These are phyloP conservation scores for Cephus spinipes DNA, from an alignment of 2,888 invertebrate genomes.

Conservation along the genomic window DNA sequence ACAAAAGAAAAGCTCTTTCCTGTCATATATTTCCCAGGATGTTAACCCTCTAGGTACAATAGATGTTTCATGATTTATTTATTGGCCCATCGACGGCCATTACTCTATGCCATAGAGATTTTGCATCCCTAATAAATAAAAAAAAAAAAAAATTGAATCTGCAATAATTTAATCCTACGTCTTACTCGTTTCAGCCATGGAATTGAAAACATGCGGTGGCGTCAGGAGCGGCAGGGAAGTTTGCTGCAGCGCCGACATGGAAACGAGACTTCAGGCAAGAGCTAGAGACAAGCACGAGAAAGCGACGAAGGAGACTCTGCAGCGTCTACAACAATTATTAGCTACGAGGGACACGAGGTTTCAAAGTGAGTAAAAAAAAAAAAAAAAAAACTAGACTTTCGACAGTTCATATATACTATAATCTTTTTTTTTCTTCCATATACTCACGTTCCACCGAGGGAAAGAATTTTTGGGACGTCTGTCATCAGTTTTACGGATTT, in stretches of 20 bases:
- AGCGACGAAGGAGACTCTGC: conserved; percentile 80
- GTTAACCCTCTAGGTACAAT: too few relatives aligned
- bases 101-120: too few relatives aligned
- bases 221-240: conserved; percentile 63
- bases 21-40: too few relatives aligned
- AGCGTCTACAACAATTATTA: conserved; percentile 80
- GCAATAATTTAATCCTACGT: neutral
- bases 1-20: too few relatives aligned
- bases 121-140: too few relatives aligned
- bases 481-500: neutral
- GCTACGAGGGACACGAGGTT: conserved; percentile 84
- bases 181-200: conserved; percentile 52
- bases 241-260: conserved; percentile 78
- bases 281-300: conserved; percentile 81
- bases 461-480: neutral
- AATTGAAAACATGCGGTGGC: conserved; percentile 61
- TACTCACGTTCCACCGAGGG: too few relatives aligned
- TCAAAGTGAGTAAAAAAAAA: conserved; percentile 77
- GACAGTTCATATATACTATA: too few relatives aligned
- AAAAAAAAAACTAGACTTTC: neutral
- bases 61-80: too few relatives aligned
- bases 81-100: too few relatives aligned
- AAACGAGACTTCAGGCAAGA: conserved; percentile 77
- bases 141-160: too few relatives aligned
- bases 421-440: neutral